Evolutionary conservation across 2,113 vertebrate genomes (phyloP).

Genomic region (Connochaetes taurinus): DNA sequence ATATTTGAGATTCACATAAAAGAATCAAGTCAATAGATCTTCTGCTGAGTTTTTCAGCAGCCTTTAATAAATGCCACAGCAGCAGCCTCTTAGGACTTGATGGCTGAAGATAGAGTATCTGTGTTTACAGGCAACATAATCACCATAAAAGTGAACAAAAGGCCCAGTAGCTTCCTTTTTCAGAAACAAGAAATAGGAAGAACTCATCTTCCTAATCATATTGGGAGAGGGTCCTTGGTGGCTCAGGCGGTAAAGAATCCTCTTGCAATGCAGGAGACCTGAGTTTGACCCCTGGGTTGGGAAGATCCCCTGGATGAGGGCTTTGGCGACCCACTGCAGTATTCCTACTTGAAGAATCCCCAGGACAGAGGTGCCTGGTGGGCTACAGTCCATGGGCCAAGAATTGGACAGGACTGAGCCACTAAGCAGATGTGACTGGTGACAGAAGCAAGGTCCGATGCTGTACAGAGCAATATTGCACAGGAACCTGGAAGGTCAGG

Average conservation of each 20-base stretch:
- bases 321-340: background rate
- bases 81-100: background rate
- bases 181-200: background rate
- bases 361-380: background rate
- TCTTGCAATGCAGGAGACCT: background rate
- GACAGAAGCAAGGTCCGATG: no score
- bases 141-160: background rate
- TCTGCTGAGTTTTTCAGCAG: background rate
- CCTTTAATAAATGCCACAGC: background rate
- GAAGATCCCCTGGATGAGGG: background rate
- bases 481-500: no score
- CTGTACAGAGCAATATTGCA: no score
- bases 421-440: background rate
- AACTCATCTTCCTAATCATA: background rate
- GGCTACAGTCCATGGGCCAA: background rate
- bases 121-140: background rate
- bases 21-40: background rate
- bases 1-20: background rate
- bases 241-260: background rate
- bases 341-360: background rate
- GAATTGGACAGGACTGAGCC: background rate
- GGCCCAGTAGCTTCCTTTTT: background rate
- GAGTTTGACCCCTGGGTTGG: background rate
- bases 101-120: background rate
- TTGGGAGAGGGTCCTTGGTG: background rate